Evolutionary conservation across 2,797 vertebrate species (phyloP).

Genomic region (Benthosema pterotum): DNA sequence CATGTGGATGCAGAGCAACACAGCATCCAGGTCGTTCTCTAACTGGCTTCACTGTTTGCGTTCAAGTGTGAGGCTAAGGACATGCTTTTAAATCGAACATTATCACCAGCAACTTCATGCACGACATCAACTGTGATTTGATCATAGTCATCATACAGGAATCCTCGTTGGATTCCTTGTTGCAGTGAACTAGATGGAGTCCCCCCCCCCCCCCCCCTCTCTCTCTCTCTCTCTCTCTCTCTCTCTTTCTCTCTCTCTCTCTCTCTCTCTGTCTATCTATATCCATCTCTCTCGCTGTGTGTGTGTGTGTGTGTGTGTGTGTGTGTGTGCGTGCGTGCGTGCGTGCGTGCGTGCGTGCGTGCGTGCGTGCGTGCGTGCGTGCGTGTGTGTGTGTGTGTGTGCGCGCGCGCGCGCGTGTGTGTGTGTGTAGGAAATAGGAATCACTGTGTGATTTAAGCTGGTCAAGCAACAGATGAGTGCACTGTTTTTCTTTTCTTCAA

Average conservation of each 20-base stretch:
- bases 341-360: no score
- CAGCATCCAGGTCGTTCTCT: no score
- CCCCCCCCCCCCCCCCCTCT: no score
- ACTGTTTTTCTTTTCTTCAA: no score
- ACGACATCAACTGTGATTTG: slow-evolving; percentile 12
- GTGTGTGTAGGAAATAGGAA: not conserved
- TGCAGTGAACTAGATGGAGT: not conserved
- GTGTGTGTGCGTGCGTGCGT: no score
- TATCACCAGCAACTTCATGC: slow-evolving; percentile 31
- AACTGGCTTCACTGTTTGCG: not conserved
- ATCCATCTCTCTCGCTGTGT: no score
- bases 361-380: not conserved
- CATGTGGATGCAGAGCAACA: no score
- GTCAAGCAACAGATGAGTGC: no score
- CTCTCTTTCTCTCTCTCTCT: no score
- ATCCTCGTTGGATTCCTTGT: not conserved
- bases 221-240: no score
- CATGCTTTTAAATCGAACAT: slow-evolving; percentile 13
- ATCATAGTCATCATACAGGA: slow-evolving; percentile 4
- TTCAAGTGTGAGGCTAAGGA: slow-evolving; percentile 11
- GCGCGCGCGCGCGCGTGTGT: not conserved
- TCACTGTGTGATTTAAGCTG: no score
- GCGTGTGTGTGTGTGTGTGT: slow-evolving; percentile 3
- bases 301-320: slow-evolving; percentile 7
- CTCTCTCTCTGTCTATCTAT: no score